A percentile compares a stretch with the other conserved stretches of the same genome.
phyloP scores from a whole-genome alignment of 2,113 vertebrate genomes.

The Marmota flaviventris region DNA sequence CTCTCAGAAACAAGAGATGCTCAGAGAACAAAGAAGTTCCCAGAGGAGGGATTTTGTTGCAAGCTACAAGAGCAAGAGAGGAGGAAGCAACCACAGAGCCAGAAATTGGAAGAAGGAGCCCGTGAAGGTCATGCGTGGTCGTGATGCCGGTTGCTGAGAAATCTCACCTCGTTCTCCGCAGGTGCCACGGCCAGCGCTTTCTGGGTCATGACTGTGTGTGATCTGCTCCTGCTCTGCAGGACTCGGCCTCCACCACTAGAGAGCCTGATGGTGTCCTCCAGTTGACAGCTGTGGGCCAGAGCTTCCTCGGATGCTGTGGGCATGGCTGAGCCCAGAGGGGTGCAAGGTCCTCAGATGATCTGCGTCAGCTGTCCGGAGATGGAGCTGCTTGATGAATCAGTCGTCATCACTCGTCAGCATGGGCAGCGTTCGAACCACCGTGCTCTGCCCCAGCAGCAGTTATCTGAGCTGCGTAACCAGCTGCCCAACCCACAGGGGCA shows the following conservation, averaged over 20 bases:
- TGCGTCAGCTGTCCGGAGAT: not conserved
- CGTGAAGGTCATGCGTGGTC: accelerated
- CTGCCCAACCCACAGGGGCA: accelerated
- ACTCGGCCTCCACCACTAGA: not conserved
- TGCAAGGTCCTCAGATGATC: accelerated
- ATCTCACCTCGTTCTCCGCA: accelerated
- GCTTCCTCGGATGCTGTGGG: not conserved
- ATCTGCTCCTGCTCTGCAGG: too few relatives aligned
- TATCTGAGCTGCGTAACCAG: accelerated
- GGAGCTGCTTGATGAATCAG: too few relatives aligned
- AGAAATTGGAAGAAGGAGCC: accelerated
- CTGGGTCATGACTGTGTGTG: accelerated
- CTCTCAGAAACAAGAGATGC: not conserved
- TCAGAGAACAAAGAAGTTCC: not conserved
- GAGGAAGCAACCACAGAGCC: not conserved
- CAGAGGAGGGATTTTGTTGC: not conserved
- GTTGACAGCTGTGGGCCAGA: not conserved
- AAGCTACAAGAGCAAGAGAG: accelerated
- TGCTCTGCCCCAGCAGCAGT: accelerated
- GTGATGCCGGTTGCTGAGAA: accelerated
- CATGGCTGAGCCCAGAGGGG: not conserved
- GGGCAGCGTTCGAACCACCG: accelerated
- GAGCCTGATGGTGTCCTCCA: accelerated
- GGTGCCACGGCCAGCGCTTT: too few relatives aligned
- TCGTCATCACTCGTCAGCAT: accelerated